Base-by-base conservation (phyloP, 2,888 invertebrate genomes). In the Ceratothoa steindachneri region DNA sequence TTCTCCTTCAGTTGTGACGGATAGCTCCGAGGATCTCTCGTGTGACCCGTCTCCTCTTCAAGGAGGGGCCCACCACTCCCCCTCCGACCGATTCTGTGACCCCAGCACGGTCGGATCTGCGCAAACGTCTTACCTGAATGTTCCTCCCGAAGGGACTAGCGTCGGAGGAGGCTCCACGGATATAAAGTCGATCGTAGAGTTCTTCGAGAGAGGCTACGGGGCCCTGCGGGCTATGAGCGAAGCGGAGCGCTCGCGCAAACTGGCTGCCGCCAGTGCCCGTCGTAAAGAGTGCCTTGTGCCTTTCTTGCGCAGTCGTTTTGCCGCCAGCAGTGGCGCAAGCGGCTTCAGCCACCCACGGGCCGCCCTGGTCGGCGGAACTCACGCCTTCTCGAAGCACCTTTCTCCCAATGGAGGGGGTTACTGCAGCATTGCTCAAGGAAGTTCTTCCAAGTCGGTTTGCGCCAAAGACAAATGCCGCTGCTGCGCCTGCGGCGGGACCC, bases 1-100 rank as follows among this genome's bases (percentile, higher is more conserved):
- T 77, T 89, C 92, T 52, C 90, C 91, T 71, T 92, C 92, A 80
- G 91, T 92, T 73, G 93, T 92, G 86, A 93, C 93, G 0, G 93
- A 93, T 84, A 92, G 92, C 83, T 92, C 91, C 60, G 93, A 93
- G 84, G 93, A 93, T 84, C 90, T 92, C 69, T 92, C 92, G 51
- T 73, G 77, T 28, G 75, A 74, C 64, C 66, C 70, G 12, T 30
- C 73, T n/a, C 67, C 66, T 24, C 30, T 66, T 12, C 52, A 64
- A 24, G 78, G 71, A 31, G 65, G 51, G 1, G 73, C 69, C 24
- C n/a, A n/a, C n/a, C n/a, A n/a, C n/a, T 41, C 41, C 41, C 41
- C 15, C 41, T 41, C 41, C 41, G 41, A 41, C 41, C n/a, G n/a
- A n/a, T 12, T 51, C 12, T 60, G 60, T n/a, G 75, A 75, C 30